These are phyloP conservation scores for Lypha dubia DNA, from an alignment of 2,888 invertebrate species.

Conservation along the genomic window DNA sequence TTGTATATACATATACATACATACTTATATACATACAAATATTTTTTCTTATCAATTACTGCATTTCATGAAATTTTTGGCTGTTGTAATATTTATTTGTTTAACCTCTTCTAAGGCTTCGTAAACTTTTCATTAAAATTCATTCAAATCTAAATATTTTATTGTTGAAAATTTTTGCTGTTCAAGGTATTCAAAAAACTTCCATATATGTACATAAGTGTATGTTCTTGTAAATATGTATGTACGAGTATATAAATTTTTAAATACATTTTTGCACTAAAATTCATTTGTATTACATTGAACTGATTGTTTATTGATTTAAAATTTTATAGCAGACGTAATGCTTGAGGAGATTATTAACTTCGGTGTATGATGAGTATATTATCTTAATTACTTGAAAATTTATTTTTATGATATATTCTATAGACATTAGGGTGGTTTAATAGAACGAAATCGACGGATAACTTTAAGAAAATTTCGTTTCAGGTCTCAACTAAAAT, in stretches of 20 bases:
- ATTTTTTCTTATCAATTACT: no score
- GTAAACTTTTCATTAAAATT: no score
- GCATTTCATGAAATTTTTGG: no score
- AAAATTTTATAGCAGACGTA: conserved; percentile 2
- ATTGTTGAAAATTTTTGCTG: no score
- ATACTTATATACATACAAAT: no score
- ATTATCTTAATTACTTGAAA: conserved; percentile 8
- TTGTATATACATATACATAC: no score
- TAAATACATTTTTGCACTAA: background rate
- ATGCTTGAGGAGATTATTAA: conserved; percentile 7
- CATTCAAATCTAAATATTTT: no score
- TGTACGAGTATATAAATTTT: background rate
- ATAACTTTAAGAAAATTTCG: no score
- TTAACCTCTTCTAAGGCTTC: background rate
- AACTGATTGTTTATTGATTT: conserved; percentile 8
- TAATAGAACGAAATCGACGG: no score
- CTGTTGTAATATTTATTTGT: conserved; percentile 61
- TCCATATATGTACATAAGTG: no score
- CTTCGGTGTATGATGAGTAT: background rate
- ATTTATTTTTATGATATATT: background rate
- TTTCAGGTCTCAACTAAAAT: no score
- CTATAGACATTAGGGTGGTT: background rate
- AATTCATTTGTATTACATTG: background rate
- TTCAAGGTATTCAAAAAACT: no score
- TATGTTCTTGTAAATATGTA: background rate